Evolutionary conservation across 2,113 vertebrate species (phyloP), one percentile per base, ranked within the genome.

Genomic region (Uria aalge): DNA sequence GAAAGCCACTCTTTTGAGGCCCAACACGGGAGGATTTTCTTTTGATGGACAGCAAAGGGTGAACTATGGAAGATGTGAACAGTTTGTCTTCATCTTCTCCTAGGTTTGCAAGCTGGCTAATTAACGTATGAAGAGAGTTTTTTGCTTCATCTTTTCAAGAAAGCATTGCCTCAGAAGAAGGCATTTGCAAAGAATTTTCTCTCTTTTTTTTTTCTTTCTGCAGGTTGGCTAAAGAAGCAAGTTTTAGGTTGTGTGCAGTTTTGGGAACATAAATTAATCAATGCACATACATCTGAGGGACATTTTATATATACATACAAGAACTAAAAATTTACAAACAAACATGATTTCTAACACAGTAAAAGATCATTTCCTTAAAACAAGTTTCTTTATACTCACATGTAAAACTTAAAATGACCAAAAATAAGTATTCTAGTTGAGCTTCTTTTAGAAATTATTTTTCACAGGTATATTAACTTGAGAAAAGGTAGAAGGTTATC

Each of bases 11-110:
- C 52, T 80, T 88, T 48, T 62, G 78, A 87, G 59, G 62, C 63
- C 59, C 48, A 22, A 19, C 36, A 12, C 59, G 43, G 71, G 56
- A 90, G 26, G 15, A 7, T 77, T 57, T 75, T 57, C 15, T 78
- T 95, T 72, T 90, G 64, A 90, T 96, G 92, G 93, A 96, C 87
- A 81, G 73, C 68, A 85, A 94, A 96, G 92, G 94, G 95, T 98
- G 90, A 96, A 94, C 96, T 94, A 63, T 83, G 86, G 92, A 96
- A 98, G 95, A 97, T 98, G 96, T 96, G 98, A 98, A 98, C 97
- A 97, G 94, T 96, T 96, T 92, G 43, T 94, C 90, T 88, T 96
- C 67, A 57, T 89, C 88, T 91, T 30, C 32, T 95, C 83, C 72
- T 10, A 78, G 69, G 2, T 89, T 89, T 90, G 57, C 53, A 93